Evolutionary conservation across 1,140 invertebrate species (phyloP).

Genomic region (Diuraphis noxia): DNA sequence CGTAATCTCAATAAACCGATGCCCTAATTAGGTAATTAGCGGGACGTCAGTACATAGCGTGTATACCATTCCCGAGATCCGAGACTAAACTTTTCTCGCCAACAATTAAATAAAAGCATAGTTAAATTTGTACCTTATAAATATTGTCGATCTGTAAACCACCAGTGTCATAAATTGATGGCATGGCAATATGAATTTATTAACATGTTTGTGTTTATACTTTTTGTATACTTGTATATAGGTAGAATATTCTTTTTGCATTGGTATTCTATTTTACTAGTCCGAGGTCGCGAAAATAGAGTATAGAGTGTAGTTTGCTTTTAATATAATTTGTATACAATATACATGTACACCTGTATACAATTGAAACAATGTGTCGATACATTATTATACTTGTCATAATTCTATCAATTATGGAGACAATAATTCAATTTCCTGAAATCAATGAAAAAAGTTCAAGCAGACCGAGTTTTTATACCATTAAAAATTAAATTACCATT

Average conservation of each 20-base stretch:
- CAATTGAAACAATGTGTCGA: background rate
- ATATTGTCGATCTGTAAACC: background rate
- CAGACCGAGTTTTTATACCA: background rate
- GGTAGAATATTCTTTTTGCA: too few species aligned
- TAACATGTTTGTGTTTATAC: background rate
- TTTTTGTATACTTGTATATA: too few species aligned
- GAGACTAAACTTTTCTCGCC: background rate
- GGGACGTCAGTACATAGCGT: too few species aligned
- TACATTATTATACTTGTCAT: background rate
- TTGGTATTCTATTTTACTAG: background rate
- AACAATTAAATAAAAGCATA: background rate
- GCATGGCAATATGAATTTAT: background rate
- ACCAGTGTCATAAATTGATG: background rate
- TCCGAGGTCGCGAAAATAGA: background rate
- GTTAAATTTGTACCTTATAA: background rate
- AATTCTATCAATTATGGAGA: background rate
- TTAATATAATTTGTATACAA: too few species aligned
- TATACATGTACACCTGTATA: background rate
- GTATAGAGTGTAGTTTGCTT: background rate
- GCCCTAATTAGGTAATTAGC: too few species aligned
- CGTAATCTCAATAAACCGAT: too few species aligned
- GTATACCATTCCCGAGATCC: fast-evolving
- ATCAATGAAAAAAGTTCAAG: background rate
- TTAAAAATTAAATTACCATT: background rate
- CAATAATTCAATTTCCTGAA: background rate